Evolutionary conservation across 1,140 invertebrate species (phyloP).

Genomic region (Brachystomella parvula): DNA sequence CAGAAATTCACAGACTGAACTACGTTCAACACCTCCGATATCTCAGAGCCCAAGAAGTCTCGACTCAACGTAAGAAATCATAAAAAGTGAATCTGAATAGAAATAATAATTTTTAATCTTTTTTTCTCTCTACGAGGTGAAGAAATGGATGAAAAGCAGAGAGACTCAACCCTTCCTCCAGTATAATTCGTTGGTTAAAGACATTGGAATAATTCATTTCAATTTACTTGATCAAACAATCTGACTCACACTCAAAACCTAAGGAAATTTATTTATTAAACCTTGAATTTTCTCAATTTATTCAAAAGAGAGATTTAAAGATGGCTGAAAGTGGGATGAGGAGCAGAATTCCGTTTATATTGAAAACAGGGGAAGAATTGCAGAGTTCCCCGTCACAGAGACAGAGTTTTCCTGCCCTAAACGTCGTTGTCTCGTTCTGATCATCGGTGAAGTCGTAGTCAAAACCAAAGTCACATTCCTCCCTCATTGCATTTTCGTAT

Average conservation of each 20-base stretch:
- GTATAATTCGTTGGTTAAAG: too few species aligned
- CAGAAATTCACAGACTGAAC: conserved; percentile 43
- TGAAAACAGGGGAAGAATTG: not conserved
- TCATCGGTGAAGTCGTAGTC: not conserved
- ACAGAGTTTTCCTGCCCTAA: not conserved
- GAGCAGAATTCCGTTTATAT: not conserved
- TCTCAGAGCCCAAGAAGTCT: not conserved
- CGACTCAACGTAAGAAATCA: too few species aligned
- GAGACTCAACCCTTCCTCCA: too few species aligned
- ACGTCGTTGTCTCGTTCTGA: not conserved
- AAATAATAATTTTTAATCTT: too few species aligned
- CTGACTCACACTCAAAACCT: too few species aligned
- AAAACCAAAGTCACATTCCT: too few species aligned
- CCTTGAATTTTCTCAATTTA: not conserved
- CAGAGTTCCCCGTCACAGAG: not conserved
- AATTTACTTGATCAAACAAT: too few species aligned
- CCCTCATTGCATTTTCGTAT: not conserved
- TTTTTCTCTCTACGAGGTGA: too few species aligned
- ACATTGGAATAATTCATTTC: too few species aligned
- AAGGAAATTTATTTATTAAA: not conserved
- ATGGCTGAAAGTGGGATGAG: not conserved
- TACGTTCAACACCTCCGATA: conserved; percentile 12
- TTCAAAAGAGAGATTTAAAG: not conserved
- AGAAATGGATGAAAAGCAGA: too few species aligned
- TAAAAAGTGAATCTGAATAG: too few species aligned